Evolutionary conservation across 1,140 invertebrate genomes (phyloP), one percentile per base, ranked within the genome.

Genomic region (Calycopis cecrops): DNA sequence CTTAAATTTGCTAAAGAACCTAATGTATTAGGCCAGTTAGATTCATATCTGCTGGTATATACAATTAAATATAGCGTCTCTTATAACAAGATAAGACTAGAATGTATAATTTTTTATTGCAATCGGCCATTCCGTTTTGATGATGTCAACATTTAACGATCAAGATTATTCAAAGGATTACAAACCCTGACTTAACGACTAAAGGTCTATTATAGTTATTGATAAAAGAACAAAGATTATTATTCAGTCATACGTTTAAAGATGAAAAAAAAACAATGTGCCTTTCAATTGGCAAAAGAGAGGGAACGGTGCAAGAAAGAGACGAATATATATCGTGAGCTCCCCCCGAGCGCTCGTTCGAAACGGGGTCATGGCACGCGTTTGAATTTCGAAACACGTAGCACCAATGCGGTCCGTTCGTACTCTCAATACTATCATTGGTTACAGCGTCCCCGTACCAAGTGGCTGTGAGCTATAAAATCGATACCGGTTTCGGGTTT

Each of bases 321-420:
- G 80, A 84, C 48, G 63, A 55, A 61, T 58, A 59, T 68, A 71
- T 28, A 52, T 44, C 62, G 67, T 63, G 69, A 62, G 60, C 67
- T 62, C 65, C 57, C 56, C 59, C 62, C 56, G 65, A 52, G 63
- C 59, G 57, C 54, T 35, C 63, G 65, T 63, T 65, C 55, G 71
- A 71, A 81, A 78, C 71, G 77, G 74, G 82, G 82, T 85, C 77
- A 85, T 69, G 65, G 73, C 75, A 80, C 79, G 79, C 76, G 79
- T 86, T 86, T 84, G 76, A 84, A 86, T 86, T 82, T 83, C 79
- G 76, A 83, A 83, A 76, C 76, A 73, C 71, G 77, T 81, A 62
- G 71, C 68, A 67, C 83, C 83, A 86, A 86, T 86, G 68, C 77
- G 68, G 71, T 75, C 69, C 80, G 73, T 70, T 69, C 69, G 62